Evolutionary conservation across 2,797 vertebrate species (phyloP).

Genomic region (Parambassis ranga): DNA sequence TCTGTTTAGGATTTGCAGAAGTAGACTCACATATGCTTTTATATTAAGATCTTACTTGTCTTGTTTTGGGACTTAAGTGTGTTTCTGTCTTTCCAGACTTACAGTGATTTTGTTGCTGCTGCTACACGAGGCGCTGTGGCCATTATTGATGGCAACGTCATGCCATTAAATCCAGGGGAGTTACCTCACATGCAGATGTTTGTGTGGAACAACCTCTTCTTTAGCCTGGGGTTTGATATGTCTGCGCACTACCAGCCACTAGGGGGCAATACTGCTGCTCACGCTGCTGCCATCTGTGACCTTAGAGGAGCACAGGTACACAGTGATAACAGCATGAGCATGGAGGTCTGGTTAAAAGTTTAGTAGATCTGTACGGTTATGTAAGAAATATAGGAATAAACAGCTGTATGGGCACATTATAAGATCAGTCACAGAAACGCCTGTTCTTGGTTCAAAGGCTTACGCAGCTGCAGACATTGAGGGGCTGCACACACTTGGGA

Average conservation of each 20-base stretch:
- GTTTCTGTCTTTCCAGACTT: conserved; percentile 79
- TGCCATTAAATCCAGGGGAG: conserved; percentile 94
- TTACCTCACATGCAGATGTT: conserved; percentile 95
- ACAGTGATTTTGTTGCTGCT: conserved; percentile 91
- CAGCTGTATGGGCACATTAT: background rate
- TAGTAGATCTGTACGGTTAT: no score
- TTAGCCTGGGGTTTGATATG: conserved; percentile 92
- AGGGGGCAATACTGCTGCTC: conserved; percentile 90
- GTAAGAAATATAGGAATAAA: no score
- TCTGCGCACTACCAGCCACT: conserved; percentile 92
- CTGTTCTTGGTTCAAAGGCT: conserved; percentile 70
- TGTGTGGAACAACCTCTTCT: conserved; percentile 98
- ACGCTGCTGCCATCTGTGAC: conserved; percentile 89
- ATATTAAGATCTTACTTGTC: no score
- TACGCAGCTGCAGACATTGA: conserved; percentile 88
- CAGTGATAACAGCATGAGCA: background rate
- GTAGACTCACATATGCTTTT: no score
- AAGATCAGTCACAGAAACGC: background rate
- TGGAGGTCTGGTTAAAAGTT: background rate
- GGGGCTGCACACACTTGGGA: conserved; percentile 89
- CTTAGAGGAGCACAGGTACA: conserved; percentile 86
- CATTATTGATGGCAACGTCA: conserved; percentile 91
- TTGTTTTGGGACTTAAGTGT: background rate
- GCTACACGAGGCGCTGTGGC: conserved; percentile 91
- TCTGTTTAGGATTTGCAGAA: no score